Evolutionary conservation across 2,888 invertebrate species (phyloP).

Genomic region (Sisyra terminalis): DNA sequence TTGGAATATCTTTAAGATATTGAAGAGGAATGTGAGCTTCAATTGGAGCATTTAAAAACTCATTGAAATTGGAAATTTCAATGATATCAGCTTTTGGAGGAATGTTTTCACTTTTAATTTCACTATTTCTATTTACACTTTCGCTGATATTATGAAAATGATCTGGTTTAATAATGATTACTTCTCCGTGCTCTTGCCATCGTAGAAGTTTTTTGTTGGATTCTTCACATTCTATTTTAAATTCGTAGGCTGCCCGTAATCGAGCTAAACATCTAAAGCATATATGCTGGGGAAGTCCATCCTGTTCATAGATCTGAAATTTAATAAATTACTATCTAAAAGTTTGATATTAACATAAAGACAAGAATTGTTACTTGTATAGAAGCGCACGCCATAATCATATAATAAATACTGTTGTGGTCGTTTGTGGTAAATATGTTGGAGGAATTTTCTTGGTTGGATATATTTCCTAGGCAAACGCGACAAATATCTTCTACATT

Average conservation of each 20-base stretch:
- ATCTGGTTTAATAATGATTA: too few species aligned
- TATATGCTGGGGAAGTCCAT: slow-evolving; percentile 18
- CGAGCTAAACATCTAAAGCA: slow-evolving; percentile 18
- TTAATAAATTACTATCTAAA: slow-evolving; percentile 2
- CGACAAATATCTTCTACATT: slow-evolving; percentile 16
- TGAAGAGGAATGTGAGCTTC: slow-evolving; percentile 3
- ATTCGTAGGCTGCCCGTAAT: slow-evolving; percentile 19
- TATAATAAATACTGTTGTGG: slow-evolving; percentile 15
- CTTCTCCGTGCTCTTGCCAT: neutral
- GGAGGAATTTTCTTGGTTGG: slow-evolving; percentile 16
- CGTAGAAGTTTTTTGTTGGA: slow-evolving; percentile 15
- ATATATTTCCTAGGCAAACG: slow-evolving; percentile 18
- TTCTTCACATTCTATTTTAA: slow-evolving; percentile 19
- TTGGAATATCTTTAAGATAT: too few species aligned
- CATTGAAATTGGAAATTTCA: slow-evolving; percentile 7
- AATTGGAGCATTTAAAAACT: slow-evolving; percentile 10
- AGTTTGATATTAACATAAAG: neutral
- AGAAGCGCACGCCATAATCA: slow-evolving; percentile 20
- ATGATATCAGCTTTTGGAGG: slow-evolving; percentile 3
- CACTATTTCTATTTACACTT: neutral
- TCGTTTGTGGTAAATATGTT: slow-evolving; percentile 17
- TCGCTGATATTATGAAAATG: too few species aligned
- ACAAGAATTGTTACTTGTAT: slow-evolving; percentile 16
- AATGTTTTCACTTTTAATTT: neutral
- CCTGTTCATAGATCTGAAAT: slow-evolving; percentile 17